phyloP scores from a whole-genome alignment of 1,140 invertebrate genomes.

The Parasteatoda tepidariorum region DNA sequence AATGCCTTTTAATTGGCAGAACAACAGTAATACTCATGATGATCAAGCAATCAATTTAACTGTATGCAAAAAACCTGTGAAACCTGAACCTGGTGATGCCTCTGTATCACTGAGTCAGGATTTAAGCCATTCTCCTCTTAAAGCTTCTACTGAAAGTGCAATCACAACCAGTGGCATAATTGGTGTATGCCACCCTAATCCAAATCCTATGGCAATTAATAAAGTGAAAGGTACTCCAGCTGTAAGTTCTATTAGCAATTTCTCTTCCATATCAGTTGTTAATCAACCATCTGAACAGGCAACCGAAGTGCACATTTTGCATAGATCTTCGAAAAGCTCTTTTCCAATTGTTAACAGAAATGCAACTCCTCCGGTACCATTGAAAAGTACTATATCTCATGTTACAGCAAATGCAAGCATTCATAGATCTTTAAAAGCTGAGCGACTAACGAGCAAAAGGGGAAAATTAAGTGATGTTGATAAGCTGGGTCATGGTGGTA shows the following conservation, averaged over 20 bases:
- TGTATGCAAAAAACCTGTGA: conserved; percentile 39
- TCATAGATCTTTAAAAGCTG: conserved; percentile 35
- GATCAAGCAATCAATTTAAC: conserved; percentile 57
- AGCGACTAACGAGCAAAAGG: conserved; percentile 26
- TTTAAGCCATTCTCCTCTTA: conserved; percentile 9
- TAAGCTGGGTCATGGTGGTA: conserved; percentile 24
- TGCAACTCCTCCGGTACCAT: conserved; percentile 35
- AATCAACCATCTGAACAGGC: conserved; percentile 49
- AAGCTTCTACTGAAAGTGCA: conserved; percentile 2
- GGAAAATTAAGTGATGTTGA: conserved; percentile 43
- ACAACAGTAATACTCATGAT: conserved; percentile 27
- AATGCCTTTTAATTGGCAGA: conserved; percentile 48
- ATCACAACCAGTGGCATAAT: conserved; percentile 12
- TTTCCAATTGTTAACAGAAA: conserved; percentile 48
- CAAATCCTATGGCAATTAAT: conserved; percentile 16
- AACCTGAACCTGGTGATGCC: conserved; percentile 23
- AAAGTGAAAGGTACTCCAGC: conserved; percentile 45
- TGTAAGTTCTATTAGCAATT: conserved; percentile 51
- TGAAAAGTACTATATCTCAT: conserved; percentile 53
- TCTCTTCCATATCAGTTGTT: conserved; percentile 44
- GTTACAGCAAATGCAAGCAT: conserved; percentile 51
- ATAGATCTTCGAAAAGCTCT: conserved; percentile 46
- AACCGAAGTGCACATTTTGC: conserved; percentile 36
- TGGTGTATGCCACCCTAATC: conserved; percentile 51
- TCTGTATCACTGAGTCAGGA: not conserved